A percentile compares a stretch with the other conserved stretches of the same genome.
Evolutionary conservation across 2,888 invertebrate species (phyloP).

Genomic region (Eurytoma adleriae): DNA sequence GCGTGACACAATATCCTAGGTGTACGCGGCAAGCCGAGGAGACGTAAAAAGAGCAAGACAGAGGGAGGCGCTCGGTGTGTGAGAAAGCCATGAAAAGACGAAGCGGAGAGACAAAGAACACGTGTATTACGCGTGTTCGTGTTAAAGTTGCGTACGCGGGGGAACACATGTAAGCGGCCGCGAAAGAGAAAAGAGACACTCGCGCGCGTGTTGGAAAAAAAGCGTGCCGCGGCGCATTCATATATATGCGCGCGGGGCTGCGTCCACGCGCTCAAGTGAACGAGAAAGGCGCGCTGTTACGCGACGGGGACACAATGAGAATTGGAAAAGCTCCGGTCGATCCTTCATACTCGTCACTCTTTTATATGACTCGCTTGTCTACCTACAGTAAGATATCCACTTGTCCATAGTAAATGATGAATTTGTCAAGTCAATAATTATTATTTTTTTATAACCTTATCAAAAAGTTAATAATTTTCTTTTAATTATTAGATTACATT

Average conservation of each 20-base stretch:
- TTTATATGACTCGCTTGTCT: not conserved
- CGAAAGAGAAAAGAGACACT: not conserved
- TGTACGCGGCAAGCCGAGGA: constrained; percentile 2
- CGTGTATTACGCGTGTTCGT: constrained; percentile 51
- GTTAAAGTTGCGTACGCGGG: constrained; percentile 25
- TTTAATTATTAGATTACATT: not conserved
- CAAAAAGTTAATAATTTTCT: no score
- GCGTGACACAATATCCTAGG: not conserved
- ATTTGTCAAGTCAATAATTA: no score
- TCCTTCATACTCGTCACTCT: not conserved
- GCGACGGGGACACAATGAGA: not conserved
- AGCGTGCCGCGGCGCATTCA: constrained; percentile 35
- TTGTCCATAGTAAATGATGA: no score
- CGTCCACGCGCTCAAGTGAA: not conserved
- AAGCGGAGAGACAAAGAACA: constrained; percentile 49
- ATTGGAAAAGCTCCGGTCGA: not conserved
- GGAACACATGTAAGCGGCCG: constrained; percentile 14
- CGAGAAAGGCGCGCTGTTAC: not conserved
- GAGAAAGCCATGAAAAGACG: constrained; percentile 51
- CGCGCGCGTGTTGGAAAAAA: constrained; percentile 17
- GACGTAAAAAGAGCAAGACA: constrained; percentile 32
- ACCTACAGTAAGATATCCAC: not conserved
- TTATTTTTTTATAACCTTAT: no score
- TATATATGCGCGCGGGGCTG: not conserved
- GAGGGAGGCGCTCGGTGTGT: not conserved